Evolutionary conservation across 2,113 vertebrate species (phyloP), one percentile per base, ranked within the genome.

Genomic region (Sphaerodactylus townsendi): DNA sequence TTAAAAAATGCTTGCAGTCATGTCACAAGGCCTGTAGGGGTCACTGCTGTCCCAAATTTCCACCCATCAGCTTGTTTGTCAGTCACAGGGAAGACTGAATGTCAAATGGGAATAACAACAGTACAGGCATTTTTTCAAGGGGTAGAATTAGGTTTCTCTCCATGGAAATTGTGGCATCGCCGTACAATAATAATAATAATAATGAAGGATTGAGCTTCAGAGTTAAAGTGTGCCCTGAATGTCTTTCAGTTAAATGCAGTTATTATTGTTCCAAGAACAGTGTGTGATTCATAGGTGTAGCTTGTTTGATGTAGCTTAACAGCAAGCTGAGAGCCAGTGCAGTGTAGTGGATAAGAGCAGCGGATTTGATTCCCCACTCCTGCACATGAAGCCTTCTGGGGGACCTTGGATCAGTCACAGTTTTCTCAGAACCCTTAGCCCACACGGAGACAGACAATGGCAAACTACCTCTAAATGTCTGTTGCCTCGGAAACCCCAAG

Each of bases 41-140:
- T 93, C 93, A 73, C 87, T 94, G 85, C 90, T 90, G 88, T 13
- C 84, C n/a, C 39, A 59, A n/a, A 50, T 84, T 0, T 1, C 78
- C 68, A 86, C 39, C 6, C 59, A 8, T 41, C 0, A 0, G 41
- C 75, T 87, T 82, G 86, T 85, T 94, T 86, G 90, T 69, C 59
- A 82, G 82, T 17, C 33, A 3, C 46, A 0, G 0, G 0, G 0
- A 88, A 35, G 44, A 81, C 89, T 72, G 75, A 0, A 3, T 79
- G 79, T 92, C 59, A 35, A 48, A 70, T 89, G 53, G 87, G 78
- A 89, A 93, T 93, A 91, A 90, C 84, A 90, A 86, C 0, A 1
- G 35, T 85, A 83, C 59, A 83, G 70, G 84, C 87, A 62, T 10
- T 59, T 28, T 90, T 90, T 59, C 50, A 88, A 11, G 14, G 5